These are phyloP conservation scores for Amphipoea oculea DNA, from an alignment of 2,888 invertebrate genomes.

Conservation along the genomic window DNA sequence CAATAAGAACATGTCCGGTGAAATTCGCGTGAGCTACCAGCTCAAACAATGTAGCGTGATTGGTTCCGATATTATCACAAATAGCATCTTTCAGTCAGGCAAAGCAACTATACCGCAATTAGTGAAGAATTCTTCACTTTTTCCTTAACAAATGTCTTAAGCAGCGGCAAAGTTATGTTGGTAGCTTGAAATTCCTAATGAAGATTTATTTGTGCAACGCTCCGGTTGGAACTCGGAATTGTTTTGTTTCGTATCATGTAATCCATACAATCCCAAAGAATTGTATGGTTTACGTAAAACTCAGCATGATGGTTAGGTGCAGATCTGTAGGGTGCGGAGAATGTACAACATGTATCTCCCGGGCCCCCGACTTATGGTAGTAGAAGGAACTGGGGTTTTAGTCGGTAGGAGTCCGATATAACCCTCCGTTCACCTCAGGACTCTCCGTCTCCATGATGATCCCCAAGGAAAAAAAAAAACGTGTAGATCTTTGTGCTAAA, in stretches of 20 bases:
- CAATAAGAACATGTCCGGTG: conserved; percentile 41
- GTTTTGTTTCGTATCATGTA: conserved; percentile 9
- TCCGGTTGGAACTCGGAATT: conserved; percentile 2
- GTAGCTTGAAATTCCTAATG: conserved; percentile 37
- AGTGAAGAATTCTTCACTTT: conserved; percentile 50
- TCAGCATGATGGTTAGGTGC: not conserved
- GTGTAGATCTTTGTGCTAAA: not conserved
- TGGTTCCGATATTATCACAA: conserved; percentile 52
- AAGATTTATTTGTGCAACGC: conserved; percentile 50
- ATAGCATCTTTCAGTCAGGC: conserved; percentile 47
- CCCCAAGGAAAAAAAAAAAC: no score
- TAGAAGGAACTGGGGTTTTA: no score
- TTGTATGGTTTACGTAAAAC: conserved; percentile 17
- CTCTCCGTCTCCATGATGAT: no score
- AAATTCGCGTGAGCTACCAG: conserved; percentile 52
- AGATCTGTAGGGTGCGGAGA: no score
- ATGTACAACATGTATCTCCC: no score
- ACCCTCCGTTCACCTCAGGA: no score
- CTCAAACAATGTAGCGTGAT: conserved; percentile 55
- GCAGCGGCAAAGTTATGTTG: conserved; percentile 29
- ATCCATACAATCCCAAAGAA: not conserved
- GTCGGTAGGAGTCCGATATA: no score
- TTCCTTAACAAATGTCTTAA: conserved; percentile 36
- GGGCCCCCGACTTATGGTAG: no score
- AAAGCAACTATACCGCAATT: conserved; percentile 41